Conservation (phyloP, 2,797 vertebrate species). For the Girardinus metallicus region DNA sequence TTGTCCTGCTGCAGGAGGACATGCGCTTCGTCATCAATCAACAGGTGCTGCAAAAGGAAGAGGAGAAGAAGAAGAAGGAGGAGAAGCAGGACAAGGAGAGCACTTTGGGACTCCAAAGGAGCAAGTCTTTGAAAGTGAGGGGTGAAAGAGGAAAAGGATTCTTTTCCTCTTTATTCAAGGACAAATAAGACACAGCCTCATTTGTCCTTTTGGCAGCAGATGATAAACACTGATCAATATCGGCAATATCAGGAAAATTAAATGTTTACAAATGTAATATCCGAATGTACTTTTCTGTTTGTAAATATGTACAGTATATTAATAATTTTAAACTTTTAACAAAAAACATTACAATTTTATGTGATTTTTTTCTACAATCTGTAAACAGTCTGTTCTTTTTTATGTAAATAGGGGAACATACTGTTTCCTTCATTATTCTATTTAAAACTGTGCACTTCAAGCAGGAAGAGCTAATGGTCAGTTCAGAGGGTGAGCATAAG, state of each 20-base stretch:
- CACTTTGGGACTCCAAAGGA: slow-evolving; percentile 70
- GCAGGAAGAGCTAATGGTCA: background rate
- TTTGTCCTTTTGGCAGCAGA: slow-evolving; percentile 17
- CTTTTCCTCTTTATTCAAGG: slow-evolving; percentile 81
- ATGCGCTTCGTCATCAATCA: slow-evolving; percentile 84
- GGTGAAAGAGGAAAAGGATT: slow-evolving; percentile 78
- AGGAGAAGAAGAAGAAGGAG: slow-evolving; percentile 48
- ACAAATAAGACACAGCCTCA: slow-evolving; percentile 56
- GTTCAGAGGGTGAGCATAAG: background rate
- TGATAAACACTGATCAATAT: slow-evolving; percentile 8
- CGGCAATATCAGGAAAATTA: slow-evolving; percentile 11
- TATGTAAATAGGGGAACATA: background rate
- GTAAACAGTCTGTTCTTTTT: background rate
- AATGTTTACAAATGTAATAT: slow-evolving; percentile 62
- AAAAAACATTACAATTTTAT: slow-evolving; percentile 24
- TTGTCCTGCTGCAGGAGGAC: slow-evolving; percentile 77
- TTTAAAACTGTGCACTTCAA: background rate
- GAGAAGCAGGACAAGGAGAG: slow-evolving; percentile 39
- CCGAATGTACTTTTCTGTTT: slow-evolving; percentile 23
- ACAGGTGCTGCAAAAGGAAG: slow-evolving; percentile 77
- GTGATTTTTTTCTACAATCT: background rate
- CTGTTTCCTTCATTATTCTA: background rate
- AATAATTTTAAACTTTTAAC: slow-evolving; percentile 48
- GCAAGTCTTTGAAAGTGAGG: slow-evolving; percentile 77
- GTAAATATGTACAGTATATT: slow-evolving; percentile 47